Evolutionary conservation across 1,140 invertebrate genomes (phyloP).

Genomic region (Anagrus nilaparvatae): DNA sequence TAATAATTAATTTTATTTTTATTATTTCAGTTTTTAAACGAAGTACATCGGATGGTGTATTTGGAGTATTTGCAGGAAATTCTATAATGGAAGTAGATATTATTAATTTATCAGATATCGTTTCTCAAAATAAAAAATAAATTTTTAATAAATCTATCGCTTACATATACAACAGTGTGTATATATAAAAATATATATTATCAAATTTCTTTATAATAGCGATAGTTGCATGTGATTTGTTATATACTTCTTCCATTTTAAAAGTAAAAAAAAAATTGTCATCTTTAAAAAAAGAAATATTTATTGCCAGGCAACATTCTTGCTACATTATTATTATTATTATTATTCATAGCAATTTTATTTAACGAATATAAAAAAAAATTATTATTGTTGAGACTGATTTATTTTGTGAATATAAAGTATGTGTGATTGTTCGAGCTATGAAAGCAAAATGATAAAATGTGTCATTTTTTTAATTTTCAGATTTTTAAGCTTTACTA

Average conservation of each 20-base stretch:
- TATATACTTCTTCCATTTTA: conserved; percentile 15
- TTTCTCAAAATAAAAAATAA: conserved; percentile 29
- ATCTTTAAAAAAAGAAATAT: too few species aligned
- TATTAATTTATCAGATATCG: conserved; percentile 53
- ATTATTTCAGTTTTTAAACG: conserved; percentile 59
- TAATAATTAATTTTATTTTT: conserved; percentile 8
- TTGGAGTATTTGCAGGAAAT: conserved; percentile 66
- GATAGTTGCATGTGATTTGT: conserved; percentile 15
- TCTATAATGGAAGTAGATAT: conserved; percentile 62
- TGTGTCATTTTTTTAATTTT: too few species aligned
- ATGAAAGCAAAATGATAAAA: too few species aligned
- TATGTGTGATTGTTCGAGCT: too few species aligned
- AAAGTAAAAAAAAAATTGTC: conserved; percentile 7
- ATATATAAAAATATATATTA: conserved; percentile 6
- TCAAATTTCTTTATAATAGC: too few species aligned
- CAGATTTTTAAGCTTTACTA: too few species aligned
- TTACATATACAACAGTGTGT: conserved; percentile 6
- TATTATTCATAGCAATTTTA: conserved; percentile 9
- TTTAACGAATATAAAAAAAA: conserved; percentile 2
- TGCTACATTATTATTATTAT: too few species aligned
- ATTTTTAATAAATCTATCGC: conserved; percentile 11
- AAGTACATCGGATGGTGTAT: conserved; percentile 50
- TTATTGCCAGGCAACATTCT: too few species aligned
- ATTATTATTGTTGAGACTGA: conserved; percentile 5
- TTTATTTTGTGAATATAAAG: conserved; percentile 16